A percentile compares a stretch with the other conserved stretches of the same genome.
These are phyloP conservation scores for Mus spicilegus DNA, from an alignment of 2,113 vertebrate species.

Conservation along the genomic window DNA sequence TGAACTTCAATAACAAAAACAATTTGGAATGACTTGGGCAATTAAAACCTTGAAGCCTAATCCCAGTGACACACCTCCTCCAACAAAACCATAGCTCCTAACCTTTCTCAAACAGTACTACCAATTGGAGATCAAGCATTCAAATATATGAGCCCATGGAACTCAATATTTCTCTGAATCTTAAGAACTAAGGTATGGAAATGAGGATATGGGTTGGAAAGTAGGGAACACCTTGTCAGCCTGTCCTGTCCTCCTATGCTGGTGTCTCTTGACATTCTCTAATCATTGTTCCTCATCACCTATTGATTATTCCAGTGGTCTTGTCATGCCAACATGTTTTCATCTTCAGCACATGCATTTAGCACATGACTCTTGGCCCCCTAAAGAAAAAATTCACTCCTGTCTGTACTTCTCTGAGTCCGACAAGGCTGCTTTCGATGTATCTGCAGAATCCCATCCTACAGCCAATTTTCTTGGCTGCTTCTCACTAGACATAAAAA, in stretches of 20 bases:
- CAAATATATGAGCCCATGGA: background rate
- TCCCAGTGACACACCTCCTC: no score
- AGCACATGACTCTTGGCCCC: no score
- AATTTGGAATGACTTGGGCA: no score
- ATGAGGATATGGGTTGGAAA: background rate
- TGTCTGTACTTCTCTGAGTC: no score
- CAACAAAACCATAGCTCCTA: no score
- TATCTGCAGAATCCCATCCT: background rate
- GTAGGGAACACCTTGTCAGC: background rate
- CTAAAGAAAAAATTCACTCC: background rate
- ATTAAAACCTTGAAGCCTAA: no score
- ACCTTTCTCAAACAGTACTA: no score
- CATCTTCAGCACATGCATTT: background rate
- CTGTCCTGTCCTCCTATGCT: accelerated
- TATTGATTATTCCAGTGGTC: background rate
- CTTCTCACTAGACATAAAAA: background rate
- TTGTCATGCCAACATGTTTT: background rate
- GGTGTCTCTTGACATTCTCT: background rate
- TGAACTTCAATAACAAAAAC: background rate
- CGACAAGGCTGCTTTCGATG: background rate
- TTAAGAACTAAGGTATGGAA: background rate
- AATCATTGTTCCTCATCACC: no score
- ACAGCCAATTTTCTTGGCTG: background rate
- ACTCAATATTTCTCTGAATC: background rate
- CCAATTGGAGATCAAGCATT: no score